phyloP scores from a whole-genome alignment of 2,797 vertebrate species.

The Myiotriccus ornatus region DNA sequence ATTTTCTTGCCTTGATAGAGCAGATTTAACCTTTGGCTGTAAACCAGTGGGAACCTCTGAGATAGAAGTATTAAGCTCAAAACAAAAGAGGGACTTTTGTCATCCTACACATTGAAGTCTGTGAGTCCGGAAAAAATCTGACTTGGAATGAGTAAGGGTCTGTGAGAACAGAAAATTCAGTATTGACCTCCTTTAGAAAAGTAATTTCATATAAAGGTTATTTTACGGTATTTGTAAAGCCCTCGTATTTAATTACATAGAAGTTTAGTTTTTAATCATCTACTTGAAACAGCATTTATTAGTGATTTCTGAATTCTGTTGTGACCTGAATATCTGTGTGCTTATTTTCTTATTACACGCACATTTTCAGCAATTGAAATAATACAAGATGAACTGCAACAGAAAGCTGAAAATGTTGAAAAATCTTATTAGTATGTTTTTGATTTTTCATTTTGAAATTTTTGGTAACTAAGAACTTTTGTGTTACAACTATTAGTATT shows the following conservation, averaged over 20 bases:
- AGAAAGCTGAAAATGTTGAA: background rate
- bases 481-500: background rate
- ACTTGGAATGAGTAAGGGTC: background rate
- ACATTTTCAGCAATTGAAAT: background rate
- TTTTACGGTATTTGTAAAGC: background rate
- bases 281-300: background rate
- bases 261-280: background rate
- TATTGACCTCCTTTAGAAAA: background rate
- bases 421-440: background rate
- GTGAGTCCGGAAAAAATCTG: background rate
- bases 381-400: background rate
- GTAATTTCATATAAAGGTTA: background rate
- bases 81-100: background rate
- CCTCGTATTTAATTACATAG: background rate
- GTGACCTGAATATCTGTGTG: background rate
- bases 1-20: background rate
- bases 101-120: background rate
- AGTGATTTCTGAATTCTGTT: background rate
- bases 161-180: background rate
- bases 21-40: background rate
- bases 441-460: background rate
- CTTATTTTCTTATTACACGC: background rate
- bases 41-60: background rate
- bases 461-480: background rate
- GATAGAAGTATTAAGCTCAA: background rate